Evolutionary conservation across 2,888 invertebrate genomes (phyloP).

Genomic region (Caenorhabditis zanzibari): DNA sequence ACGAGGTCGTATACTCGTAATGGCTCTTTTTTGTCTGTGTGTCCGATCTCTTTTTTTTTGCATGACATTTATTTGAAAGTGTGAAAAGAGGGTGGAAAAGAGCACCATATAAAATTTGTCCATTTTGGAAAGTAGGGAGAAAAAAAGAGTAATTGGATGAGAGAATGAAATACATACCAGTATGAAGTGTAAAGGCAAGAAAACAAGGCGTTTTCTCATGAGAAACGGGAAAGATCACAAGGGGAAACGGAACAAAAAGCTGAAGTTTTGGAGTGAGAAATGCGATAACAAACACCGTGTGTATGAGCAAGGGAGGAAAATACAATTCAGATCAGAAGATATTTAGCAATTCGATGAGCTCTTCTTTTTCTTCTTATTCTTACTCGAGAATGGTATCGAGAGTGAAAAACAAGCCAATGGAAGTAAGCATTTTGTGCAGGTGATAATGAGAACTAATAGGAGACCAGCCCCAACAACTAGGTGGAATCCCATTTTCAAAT

Average conservation of each 20-base stretch:
- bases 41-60: constrained; percentile 1
- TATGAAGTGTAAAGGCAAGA: constrained; percentile 49
- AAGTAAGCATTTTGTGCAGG: constrained; percentile 57
- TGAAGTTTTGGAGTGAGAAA: constrained; percentile 28
- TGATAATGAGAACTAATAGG: constrained; percentile 30
- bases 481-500: constrained; percentile 59
- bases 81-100: neutral
- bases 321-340: neutral
- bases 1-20: constrained; percentile 25
- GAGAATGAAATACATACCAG: constrained; percentile 28
- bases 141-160: neutral
- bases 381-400: constrained; percentile 44
- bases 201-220: constrained; percentile 43
- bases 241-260: constrained; percentile 48
- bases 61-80: constrained; percentile 41
- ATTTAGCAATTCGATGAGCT: constrained; percentile 34
- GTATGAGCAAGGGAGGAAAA: constrained; percentile 29
- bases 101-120: constrained; percentile 37
- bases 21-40: constrained; percentile 19
- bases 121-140: neutral
- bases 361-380: constrained; percentile 52
- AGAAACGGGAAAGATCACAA: constrained; percentile 52
- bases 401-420: constrained; percentile 62
- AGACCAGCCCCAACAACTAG: constrained; percentile 42
- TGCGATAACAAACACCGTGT: constrained; percentile 44